Evolutionary conservation across 2,797 vertebrate genomes (phyloP), one percentile per base, ranked within the genome.

Genomic region (Limosa lapponica): DNA sequence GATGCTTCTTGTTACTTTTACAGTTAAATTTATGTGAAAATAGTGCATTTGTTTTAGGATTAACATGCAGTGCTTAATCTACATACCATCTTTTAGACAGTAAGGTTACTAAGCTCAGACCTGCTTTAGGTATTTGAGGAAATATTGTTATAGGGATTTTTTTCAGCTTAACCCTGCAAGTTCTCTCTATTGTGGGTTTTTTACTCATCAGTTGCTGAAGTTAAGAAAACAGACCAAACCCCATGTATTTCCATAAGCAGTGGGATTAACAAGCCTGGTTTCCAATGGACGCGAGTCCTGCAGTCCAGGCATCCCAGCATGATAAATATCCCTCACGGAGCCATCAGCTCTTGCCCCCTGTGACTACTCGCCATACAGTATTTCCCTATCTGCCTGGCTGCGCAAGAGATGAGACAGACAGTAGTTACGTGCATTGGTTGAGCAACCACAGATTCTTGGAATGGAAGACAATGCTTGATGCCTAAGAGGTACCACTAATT

Each of bases 281-380:
- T 73, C 43, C 49, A 58, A 58, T 16, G 34, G 74, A 48, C 0
- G 1, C 10, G 9, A 36, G 51, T 52, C 39, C 44, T n/a, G 30
- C 44, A 48, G 69, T 52, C 39, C 62, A 70, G 44, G 32, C 2
- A 4, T 49, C 32, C 27, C 30, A 64, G 30, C 18, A 69, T 2
- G 1, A 58, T 30, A 58, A 80, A 57, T 19, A 58, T 16, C 23
- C 30, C 30, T 74, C 51, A 41, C 0, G 1, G 16, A 64, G 52
- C 36, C 75, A 91, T 81, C 36, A 71, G 58, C 28, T 86, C 24
- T 71, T 37, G 19, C 30, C 15, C 20, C 23, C 73, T 65, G 11
- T 70, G n/a, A 46, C 48, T 34, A 18, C 43, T 65, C 16, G 1
- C 27, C 61, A 8, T 30, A 11, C 30, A 1, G 0, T 10, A 57